phyloP scores from a whole-genome alignment of 2,113 vertebrate genomes.

The Proterorhinus semilunaris region DNA sequence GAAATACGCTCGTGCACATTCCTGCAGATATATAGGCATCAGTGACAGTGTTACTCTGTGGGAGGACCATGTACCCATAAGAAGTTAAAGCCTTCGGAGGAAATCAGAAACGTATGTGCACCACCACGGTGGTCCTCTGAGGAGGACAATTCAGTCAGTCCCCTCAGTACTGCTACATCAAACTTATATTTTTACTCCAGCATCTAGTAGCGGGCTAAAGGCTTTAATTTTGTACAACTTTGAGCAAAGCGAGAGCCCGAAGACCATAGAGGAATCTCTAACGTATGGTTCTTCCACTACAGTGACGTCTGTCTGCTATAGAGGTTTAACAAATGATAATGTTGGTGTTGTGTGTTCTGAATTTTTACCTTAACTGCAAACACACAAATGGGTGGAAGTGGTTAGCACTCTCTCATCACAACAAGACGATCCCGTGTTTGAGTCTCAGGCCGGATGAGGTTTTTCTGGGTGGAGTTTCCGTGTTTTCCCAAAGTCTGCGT shows the following conservation, averaged over 20 bases:
- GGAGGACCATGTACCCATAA: conserved; percentile 85
- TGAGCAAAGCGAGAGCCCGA: no score
- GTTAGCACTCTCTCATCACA: no score
- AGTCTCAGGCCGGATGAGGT: no score
- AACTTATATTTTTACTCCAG: conserved; percentile 22
- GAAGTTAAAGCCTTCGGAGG: conserved; percentile 83
- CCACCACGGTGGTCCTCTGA: conserved; percentile 83
- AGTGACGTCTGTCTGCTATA: no score
- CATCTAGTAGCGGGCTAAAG: conserved; percentile 9
- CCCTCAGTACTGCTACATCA: conserved; percentile 73
- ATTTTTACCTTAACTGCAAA: no score
- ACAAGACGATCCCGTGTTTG: no score
- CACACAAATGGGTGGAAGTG: no score
- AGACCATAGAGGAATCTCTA: no score
- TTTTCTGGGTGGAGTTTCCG: no score
- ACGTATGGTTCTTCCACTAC: no score
- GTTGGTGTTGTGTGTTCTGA: not conserved
- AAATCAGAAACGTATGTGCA: conserved; percentile 90
- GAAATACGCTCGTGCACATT: conserved; percentile 14
- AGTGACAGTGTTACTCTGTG: conserved; percentile 78
- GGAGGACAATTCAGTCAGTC: conserved; percentile 79
- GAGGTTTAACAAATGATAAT: not conserved
- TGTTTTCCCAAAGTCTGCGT: no score
- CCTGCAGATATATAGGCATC: conserved; percentile 73
- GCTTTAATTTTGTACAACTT: not conserved